Evolutionary conservation across 2,797 vertebrate species (phyloP).

Genomic region (Tympanoctomys barrerae): DNA sequence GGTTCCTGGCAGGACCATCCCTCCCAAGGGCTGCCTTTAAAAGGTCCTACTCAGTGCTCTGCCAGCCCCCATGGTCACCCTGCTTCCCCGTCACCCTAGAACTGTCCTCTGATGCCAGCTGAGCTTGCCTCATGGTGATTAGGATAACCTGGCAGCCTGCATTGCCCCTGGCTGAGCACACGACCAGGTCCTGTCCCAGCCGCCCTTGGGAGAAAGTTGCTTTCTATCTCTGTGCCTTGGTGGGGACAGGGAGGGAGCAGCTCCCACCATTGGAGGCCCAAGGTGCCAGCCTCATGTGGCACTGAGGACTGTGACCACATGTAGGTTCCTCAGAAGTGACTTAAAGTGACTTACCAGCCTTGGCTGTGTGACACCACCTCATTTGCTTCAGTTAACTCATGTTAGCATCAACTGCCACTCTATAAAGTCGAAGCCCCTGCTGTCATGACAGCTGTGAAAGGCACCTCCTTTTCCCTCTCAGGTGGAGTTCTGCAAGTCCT

Average conservation of each 20-base stretch:
- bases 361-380: fast-evolving
- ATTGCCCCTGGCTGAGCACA: background rate
- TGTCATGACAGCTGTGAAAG: background rate
- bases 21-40: background rate
- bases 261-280: fast-evolving
- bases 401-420: too few species aligned
- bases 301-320: background rate
- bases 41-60: background rate
- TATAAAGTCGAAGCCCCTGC: fast-evolving
- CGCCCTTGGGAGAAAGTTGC: too few species aligned
- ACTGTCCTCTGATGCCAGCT: background rate
- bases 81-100: fast-evolving
- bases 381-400: background rate
- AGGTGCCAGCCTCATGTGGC: fast-evolving
- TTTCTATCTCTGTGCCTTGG: background rate
- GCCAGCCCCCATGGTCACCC: fast-evolving
- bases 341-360: background rate
- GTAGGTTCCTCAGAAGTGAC: background rate
- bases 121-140: fast-evolving
- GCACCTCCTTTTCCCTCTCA: constrained; percentile 73
- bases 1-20: background rate
- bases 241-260: background rate
- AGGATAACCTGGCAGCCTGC: fast-evolving
- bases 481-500: constrained; percentile 97
- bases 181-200: background rate